Percentiles rank a stretch among this genome's conserved stretches.
Conservation (phyloP, 2,888 invertebrate genomes). For the Aspidapion aeneum region DNA sequence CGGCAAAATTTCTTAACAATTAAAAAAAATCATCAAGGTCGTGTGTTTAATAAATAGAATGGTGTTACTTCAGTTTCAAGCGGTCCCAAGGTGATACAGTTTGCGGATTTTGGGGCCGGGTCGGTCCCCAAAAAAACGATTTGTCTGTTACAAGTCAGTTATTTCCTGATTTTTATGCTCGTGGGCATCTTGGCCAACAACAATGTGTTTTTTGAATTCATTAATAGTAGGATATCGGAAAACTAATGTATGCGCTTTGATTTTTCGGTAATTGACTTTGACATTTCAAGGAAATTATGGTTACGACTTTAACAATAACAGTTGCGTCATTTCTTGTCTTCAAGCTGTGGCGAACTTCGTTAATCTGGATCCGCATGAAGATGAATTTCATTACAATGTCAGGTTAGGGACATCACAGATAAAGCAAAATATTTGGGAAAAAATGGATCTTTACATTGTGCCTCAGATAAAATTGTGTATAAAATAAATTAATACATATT, state of each 20-base stretch:
- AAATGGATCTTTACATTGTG: no score
- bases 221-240: slow-evolving; percentile 2
- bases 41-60: neutral
- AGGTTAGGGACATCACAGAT: no score
- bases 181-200: neutral
- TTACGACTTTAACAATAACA: no score
- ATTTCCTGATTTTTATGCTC: neutral
- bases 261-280: no score
- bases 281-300: no score
- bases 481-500: no score
- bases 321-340: no score
- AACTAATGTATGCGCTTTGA: neutral
- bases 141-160: neutral
- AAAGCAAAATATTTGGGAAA: no score
- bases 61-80: neutral
- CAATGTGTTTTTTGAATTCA: slow-evolving; percentile 1
- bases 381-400: no score
- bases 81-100: neutral
- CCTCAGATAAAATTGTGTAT: no score
- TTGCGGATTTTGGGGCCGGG: neutral
- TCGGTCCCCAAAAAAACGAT: neutral
- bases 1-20: neutral
- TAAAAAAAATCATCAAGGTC: neutral
- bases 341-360: no score
- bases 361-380: no score